These are phyloP conservation scores for Hassar affinis DNA, from an alignment of 2,113 vertebrate species.

Conservation along the genomic window DNA sequence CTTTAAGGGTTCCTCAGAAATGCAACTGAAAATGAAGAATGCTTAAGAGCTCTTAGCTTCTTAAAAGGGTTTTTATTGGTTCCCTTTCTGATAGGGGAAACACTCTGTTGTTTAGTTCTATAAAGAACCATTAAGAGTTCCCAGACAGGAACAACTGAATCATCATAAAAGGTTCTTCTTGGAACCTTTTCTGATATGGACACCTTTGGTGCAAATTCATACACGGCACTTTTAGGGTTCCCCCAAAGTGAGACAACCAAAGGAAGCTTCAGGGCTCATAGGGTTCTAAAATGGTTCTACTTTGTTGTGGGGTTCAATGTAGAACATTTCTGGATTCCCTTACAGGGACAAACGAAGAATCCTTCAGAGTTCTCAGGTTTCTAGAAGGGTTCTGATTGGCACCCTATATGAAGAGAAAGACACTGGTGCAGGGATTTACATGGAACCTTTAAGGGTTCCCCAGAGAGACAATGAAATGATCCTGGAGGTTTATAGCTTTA, in stretches of 20 bases:
- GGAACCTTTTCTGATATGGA: background rate
- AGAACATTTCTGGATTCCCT: background rate
- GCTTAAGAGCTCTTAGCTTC: no score
- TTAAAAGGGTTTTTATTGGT: no score
- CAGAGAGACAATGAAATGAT: background rate
- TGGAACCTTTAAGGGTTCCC: background rate
- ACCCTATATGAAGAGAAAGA: background rate
- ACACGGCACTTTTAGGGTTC: background rate
- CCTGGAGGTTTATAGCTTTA: background rate
- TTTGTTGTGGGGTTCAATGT: background rate
- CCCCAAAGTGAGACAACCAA: background rate
- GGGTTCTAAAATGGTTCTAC: background rate
- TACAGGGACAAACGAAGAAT: background rate
- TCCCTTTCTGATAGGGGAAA: background rate
- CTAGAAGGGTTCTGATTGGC: background rate
- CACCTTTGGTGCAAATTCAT: background rate
- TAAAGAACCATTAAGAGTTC: background rate
- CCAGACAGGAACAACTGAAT: background rate
- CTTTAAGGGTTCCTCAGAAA: no score
- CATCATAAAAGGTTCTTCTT: background rate
- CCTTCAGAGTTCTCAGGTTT: background rate
- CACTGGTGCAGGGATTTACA: background rate
- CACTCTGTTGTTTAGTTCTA: background rate
- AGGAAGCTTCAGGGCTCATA: background rate
- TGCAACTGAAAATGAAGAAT: no score